These are phyloP conservation scores for Candidula unifasciata DNA, from an alignment of 2,888 invertebrate genomes.

Conservation along the genomic window DNA sequence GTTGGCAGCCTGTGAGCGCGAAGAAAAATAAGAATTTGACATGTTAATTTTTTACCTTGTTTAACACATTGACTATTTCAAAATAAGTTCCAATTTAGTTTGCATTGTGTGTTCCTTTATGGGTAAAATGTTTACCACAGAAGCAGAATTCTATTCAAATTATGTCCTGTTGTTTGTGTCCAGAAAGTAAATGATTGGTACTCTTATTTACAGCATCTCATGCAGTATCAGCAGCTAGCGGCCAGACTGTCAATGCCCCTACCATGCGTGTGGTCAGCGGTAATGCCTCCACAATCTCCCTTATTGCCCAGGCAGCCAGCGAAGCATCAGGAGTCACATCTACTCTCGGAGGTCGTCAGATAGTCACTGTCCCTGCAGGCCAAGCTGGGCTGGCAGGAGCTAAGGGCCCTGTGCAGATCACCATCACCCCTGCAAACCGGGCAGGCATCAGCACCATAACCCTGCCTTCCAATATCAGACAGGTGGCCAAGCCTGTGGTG, in stretches of 20 bases:
- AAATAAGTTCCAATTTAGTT: too few relatives aligned
- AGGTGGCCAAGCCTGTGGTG: constrained; percentile 75
- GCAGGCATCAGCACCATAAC: constrained; percentile 76
- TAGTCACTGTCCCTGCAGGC: constrained; percentile 57
- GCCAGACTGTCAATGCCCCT: constrained; percentile 46
- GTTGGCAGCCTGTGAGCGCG: too few relatives aligned
- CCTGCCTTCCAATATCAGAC: constrained; percentile 83
- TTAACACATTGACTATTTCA: too few relatives aligned
- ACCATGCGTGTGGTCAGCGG: constrained; percentile 58
- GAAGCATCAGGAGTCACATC: constrained; percentile 57
- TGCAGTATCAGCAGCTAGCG: constrained; percentile 35
- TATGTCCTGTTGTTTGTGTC: background rate
- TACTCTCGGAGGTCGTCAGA: constrained; percentile 58
- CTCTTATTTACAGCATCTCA: constrained; percentile 41
- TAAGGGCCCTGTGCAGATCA: constrained; percentile 69
- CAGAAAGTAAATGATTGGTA: background rate
- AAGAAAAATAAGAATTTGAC: too few relatives aligned
- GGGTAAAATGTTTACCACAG: too few relatives aligned
- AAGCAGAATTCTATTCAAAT: too few relatives aligned
- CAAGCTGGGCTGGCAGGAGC: constrained; percentile 53
- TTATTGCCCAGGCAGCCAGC: constrained; percentile 65
- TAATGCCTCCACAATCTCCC: constrained; percentile 65
- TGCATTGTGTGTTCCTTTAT: too few relatives aligned
- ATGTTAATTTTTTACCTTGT: too few relatives aligned
- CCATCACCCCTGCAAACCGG: constrained; percentile 64